Evolutionary conservation across 2,888 invertebrate genomes (phyloP).

Genomic region (Allacma fusca): DNA sequence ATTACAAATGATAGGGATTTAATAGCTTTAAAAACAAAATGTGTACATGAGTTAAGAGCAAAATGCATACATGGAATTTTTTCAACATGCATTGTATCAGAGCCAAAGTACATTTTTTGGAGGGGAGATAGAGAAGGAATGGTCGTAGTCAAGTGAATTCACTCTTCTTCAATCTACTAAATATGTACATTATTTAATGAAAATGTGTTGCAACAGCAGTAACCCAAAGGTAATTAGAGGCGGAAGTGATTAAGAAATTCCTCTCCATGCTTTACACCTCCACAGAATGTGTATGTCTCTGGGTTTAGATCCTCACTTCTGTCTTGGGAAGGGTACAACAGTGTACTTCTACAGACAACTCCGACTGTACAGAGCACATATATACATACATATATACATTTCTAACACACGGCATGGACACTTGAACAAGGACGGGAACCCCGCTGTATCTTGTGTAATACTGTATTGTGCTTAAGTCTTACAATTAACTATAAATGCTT

Average conservation of each 20-base stretch:
- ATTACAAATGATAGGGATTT: constrained; percentile 1
- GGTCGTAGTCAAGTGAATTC: background rate
- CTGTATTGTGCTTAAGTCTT: background rate
- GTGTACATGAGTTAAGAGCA: too few species aligned
- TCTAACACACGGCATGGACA: background rate
- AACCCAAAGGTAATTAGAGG: constrained; percentile 45
- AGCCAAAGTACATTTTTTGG: too few species aligned
- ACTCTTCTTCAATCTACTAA: constrained; percentile 1
- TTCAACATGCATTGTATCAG: too few species aligned
- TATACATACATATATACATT: background rate
- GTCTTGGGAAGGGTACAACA: too few species aligned
- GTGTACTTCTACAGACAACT: background rate
- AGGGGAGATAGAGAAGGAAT: background rate
- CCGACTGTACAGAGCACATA: too few species aligned
- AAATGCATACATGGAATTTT: too few species aligned
- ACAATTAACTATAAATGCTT: background rate
- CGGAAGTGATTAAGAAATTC: constrained; percentile 47
- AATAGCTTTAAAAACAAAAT: too few species aligned
- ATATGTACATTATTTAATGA: constrained; percentile 18
- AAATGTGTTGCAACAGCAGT: constrained; percentile 36
- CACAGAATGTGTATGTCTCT: background rate
- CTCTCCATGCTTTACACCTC: constrained; percentile 27
- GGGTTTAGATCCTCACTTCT: background rate
- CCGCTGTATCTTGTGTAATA: constrained; percentile 16
- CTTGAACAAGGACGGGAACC: background rate